A percentile compares a stretch with the other conserved stretches of the same genome.
These are phyloP conservation scores for Megaleporinus macrocephalus DNA, from an alignment of 2,113 vertebrate species.

Conservation along the genomic window DNA sequence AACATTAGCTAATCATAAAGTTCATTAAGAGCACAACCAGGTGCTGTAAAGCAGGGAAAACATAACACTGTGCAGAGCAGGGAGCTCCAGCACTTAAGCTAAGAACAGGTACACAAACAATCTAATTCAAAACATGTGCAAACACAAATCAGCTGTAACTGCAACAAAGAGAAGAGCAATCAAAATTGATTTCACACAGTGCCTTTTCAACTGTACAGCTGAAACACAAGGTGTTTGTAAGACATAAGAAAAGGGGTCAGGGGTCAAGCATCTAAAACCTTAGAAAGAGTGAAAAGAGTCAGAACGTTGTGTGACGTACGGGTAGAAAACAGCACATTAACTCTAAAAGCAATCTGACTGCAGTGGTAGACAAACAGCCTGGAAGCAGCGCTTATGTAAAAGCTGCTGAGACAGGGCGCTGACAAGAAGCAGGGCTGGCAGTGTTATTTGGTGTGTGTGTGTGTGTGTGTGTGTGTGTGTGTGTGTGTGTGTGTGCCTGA, in stretches of 20 bases:
- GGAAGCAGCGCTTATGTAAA: constrained; percentile 14
- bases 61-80: neutral
- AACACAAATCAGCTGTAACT: too few species aligned
- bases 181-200: neutral
- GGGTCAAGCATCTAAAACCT: constrained; percentile 61
- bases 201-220: neutral
- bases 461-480: neutral
- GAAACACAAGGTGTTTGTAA: neutral
- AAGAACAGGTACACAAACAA: neutral
- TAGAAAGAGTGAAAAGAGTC: constrained; percentile 37
- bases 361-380: constrained; percentile 18
- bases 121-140: neutral
- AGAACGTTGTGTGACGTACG: neutral
- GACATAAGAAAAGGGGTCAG: neutral
- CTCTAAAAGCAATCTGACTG: neutral
- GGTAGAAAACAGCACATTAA: neutral
- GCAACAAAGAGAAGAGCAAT: neutral
- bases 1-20: neutral
- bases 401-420: constrained; percentile 4
- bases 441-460: neutral
- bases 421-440: constrained; percentile 37
- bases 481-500: constrained; percentile 1
- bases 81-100: neutral
- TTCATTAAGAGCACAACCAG: neutral
- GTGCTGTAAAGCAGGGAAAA: neutral